Evolutionary conservation across 2,113 vertebrate species (phyloP).

Genomic region (Tyto alba): DNA sequence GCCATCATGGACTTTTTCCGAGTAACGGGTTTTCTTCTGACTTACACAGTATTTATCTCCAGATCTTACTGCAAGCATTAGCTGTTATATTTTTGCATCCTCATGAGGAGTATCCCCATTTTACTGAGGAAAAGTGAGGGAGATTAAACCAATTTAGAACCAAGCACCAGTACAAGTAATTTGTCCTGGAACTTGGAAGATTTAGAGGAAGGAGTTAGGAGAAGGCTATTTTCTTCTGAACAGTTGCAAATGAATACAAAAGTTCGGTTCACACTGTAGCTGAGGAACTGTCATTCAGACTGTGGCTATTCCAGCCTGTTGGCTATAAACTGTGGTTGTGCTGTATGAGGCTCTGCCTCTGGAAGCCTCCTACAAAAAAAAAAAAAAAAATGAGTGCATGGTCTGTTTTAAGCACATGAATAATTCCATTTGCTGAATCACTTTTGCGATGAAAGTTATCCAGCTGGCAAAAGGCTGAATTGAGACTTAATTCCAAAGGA

Average conservation of each 20-base stretch:
- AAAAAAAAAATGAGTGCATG: neutral
- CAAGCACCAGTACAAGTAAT: neutral
- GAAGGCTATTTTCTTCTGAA: neutral
- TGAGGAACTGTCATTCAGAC: neutral
- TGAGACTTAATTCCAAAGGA: neutral
- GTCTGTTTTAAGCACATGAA: neutral
- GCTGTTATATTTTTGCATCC: neutral
- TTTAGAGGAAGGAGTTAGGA: neutral
- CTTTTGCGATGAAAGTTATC: neutral
- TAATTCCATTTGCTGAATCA: constrained; percentile 9
- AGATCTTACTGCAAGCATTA: neutral
- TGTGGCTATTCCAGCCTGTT: neutral
- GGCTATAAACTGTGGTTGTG: neutral
- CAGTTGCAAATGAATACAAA: neutral
- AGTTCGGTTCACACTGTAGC: neutral
- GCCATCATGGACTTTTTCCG: neutral
- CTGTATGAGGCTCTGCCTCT: neutral
- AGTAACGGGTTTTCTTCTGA: neutral
- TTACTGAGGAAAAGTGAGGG: neutral
- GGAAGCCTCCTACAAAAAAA: neutral
- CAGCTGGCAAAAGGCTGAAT: neutral
- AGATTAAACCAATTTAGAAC: neutral
- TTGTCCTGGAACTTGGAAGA: neutral
- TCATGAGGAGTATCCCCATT: neutral
- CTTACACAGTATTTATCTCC: neutral